phyloP scores from a whole-genome alignment of 2,888 invertebrate genomes.

The Atrina japonica region DNA sequence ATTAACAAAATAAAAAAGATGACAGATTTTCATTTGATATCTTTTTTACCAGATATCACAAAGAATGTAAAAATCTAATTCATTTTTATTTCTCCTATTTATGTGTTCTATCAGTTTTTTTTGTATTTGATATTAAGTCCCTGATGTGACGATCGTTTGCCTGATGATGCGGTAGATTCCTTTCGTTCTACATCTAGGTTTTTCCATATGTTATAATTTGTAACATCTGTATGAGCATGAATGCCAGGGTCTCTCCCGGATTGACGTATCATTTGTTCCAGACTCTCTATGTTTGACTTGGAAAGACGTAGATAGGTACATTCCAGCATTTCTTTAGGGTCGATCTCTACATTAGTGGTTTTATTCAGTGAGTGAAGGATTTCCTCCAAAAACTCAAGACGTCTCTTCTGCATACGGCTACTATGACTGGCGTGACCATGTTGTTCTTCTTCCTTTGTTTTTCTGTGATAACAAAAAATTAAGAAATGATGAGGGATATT shows the following conservation, averaged over 20 bases:
- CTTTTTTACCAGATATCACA: too few relatives aligned
- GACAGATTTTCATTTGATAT: too few relatives aligned
- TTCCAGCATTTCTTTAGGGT: constrained; percentile 56
- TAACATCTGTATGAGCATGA: constrained; percentile 65
- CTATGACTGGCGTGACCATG: constrained; percentile 34
- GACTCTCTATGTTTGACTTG: constrained; percentile 57
- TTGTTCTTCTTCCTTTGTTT: constrained; percentile 46
- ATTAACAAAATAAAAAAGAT: too few relatives aligned
- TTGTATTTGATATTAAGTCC: too few relatives aligned
- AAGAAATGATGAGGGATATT: too few relatives aligned
- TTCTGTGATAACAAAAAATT: constrained; percentile 29
- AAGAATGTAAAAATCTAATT: too few relatives aligned
- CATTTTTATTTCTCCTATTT: too few relatives aligned
- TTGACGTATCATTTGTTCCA: constrained; percentile 59
- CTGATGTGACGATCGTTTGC: too few relatives aligned
- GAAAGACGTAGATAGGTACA: constrained; percentile 68
- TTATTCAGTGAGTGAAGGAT: constrained; percentile 47
- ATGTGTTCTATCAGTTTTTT: too few relatives aligned
- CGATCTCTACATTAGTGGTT: constrained; percentile 36
- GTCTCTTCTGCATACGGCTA: constrained; percentile 51
- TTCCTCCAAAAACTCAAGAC: constrained; percentile 57
- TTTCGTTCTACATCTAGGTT: constrained; percentile 23
- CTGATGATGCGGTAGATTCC: too few relatives aligned
- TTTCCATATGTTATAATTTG: constrained; percentile 54
- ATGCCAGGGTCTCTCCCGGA: constrained; percentile 64